Percentiles rank a stretch among this genome's conserved stretches.
Evolutionary conservation across 2,113 vertebrate genomes (phyloP).

Genomic region (Hypomesus transpacificus): DNA sequence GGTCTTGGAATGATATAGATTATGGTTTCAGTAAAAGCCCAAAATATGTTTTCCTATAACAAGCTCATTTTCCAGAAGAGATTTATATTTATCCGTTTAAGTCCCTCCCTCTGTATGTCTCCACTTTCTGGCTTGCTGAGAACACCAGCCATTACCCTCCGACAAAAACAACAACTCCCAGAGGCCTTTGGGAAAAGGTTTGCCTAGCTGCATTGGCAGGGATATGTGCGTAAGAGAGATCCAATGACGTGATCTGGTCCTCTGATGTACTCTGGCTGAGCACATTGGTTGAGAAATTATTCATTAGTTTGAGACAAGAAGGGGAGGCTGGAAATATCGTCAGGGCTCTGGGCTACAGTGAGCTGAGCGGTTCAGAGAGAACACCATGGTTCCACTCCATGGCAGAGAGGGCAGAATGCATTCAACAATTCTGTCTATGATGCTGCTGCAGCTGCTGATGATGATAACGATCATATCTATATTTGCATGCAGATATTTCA

Average conservation of each 20-base stretch:
- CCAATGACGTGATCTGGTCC: constrained; percentile 56
- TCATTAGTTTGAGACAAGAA: constrained; percentile 70
- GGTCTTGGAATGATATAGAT: constrained; percentile 11
- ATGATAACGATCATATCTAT: background rate
- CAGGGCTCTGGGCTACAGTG: constrained; percentile 50
- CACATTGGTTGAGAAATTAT: constrained; percentile 74
- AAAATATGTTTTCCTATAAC: constrained; percentile 14
- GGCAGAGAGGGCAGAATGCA: constrained; percentile 2
- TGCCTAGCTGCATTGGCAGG: constrained; percentile 58
- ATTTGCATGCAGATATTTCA: background rate
- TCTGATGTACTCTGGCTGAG: constrained; percentile 64
- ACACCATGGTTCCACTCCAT: constrained; percentile 28
- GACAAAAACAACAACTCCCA: constrained; percentile 60
- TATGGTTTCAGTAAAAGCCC: constrained; percentile 13
- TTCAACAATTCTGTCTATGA: no score
- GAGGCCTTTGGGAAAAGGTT: constrained; percentile 62
- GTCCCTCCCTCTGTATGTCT: constrained; percentile 34
- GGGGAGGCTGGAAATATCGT: constrained; percentile 61
- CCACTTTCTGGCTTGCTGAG: constrained; percentile 48
- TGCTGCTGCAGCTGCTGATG: no score
- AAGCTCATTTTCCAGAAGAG: constrained; percentile 26
- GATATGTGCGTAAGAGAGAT: constrained; percentile 54
- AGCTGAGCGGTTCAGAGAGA: constrained; percentile 40
- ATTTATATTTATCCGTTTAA: constrained; percentile 32
- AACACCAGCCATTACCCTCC: constrained; percentile 57